Percentiles rank a stretch among this genome's conserved stretches.
phyloP scores from a whole-genome alignment of 2,797 vertebrate genomes.

The Aratinga solstitialis region DNA sequence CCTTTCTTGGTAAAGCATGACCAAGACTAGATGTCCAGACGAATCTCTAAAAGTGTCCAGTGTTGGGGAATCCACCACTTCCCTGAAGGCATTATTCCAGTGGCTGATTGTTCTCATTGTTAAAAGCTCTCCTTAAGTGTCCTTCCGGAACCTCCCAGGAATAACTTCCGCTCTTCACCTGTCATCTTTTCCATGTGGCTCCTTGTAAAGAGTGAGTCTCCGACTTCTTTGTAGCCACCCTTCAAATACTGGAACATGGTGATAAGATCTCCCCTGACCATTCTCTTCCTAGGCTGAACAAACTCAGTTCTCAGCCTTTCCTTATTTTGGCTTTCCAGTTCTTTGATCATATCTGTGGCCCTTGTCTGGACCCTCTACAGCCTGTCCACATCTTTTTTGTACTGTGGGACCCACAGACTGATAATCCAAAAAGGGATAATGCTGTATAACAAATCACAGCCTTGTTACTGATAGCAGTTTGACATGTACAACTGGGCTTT shows the following conservation, averaged over 20 bases:
- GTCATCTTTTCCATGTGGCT: not conserved
- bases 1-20: not conserved
- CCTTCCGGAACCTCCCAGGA: not conserved
- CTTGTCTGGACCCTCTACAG: not conserved
- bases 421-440: not conserved
- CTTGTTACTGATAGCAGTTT: not conserved
- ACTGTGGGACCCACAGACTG: not conserved
- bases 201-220: not conserved
- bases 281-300: not conserved
- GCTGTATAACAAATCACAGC: not conserved
- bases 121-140: not conserved
- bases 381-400: not conserved
- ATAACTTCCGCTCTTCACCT: not conserved
- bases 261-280: not conserved
- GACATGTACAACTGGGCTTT: accelerated
- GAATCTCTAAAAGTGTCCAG: not conserved
- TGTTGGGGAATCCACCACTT: not conserved
- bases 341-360: not conserved
- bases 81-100: not conserved
- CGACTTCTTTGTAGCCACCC: not conserved
- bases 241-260: not conserved
- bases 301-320: not conserved
- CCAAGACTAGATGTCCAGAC: not conserved
- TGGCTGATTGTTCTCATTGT: not conserved
- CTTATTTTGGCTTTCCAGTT: not conserved